These are phyloP conservation scores for Microplitis mediator DNA, from an alignment of 1,140 invertebrate species.

Conservation along the genomic window DNA sequence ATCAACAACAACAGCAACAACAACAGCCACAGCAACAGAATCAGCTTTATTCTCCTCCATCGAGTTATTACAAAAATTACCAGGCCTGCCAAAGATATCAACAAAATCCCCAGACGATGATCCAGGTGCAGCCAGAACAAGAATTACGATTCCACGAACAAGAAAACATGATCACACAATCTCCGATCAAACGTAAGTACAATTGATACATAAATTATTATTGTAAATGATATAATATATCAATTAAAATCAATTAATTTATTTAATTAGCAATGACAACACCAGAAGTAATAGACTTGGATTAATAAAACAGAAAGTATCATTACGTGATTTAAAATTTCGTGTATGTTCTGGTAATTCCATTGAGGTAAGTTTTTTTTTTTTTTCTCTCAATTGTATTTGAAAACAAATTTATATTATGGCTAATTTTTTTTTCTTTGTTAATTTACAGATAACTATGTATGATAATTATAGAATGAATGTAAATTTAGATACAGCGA, in stretches of 20 bases:
- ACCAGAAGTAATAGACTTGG: slow-evolving; percentile 39
- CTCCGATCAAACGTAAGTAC: too few relatives aligned
- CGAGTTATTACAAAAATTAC: too few relatives aligned
- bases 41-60: too few relatives aligned
- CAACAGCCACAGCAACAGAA: too few relatives aligned
- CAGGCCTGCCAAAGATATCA: too few relatives aligned
- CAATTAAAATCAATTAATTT: neutral
- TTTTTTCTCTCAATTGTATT: neutral
- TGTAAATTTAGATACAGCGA: slow-evolving; percentile 31
- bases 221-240: too few relatives aligned
- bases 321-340: slow-evolving; percentile 48
- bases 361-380: slow-evolving; percentile 41
- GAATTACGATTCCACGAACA: too few relatives aligned
- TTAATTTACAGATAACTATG: slow-evolving; percentile 39
- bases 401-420: too few relatives aligned
- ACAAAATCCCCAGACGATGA: too few relatives aligned
- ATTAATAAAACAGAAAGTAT: slow-evolving; percentile 46
- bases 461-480: slow-evolving; percentile 43
- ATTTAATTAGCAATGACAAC: neutral
- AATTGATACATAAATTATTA: too few relatives aligned
- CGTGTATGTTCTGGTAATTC: slow-evolving; percentile 31
- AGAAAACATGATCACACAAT: too few relatives aligned
- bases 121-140: too few relatives aligned
- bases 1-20: neutral
- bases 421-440: neutral